A percentile compares a stretch with the other conserved stretches of the same genome.
These are phyloP conservation scores for Calcarius ornatus DNA, from an alignment of 2,113 vertebrate genomes.

Conservation along the genomic window DNA sequence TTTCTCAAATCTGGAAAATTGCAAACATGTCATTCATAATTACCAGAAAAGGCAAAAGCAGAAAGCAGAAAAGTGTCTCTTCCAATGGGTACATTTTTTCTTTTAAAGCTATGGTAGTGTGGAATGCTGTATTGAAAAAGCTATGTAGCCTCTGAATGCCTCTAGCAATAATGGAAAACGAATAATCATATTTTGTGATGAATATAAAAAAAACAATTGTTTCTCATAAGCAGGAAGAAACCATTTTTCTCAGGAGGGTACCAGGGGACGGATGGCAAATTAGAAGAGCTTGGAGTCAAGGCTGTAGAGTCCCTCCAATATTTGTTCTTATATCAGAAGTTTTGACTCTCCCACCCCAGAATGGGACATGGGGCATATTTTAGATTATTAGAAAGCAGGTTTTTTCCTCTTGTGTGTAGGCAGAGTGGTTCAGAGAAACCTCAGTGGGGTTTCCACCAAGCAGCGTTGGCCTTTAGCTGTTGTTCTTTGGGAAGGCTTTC, in stretches of 20 bases:
- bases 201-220: conserved; percentile 57
- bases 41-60: conserved; percentile 61
- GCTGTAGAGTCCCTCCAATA: background rate
- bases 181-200: conserved; percentile 66
- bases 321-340: background rate
- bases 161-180: conserved; percentile 61
- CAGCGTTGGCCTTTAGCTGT: background rate
- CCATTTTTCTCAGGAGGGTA: conserved; percentile 11
- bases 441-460: background rate
- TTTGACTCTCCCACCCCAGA: background rate
- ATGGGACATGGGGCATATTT: background rate
- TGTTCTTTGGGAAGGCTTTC: background rate
- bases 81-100: conserved; percentile 57
- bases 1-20: conserved; percentile 64
- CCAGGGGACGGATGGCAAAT: background rate
- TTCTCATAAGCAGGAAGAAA: conserved; percentile 26
- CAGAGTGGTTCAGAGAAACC: background rate
- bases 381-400: background rate
- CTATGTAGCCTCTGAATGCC: conserved; percentile 54
- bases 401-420: fast-evolving
- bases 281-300: background rate
- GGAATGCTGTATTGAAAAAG: conserved; percentile 53
- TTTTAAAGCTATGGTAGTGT: conserved; percentile 55
- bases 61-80: conserved; percentile 55
- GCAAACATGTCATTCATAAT: conserved; percentile 64